Evolutionary conservation across 2,888 invertebrate species (phyloP).

Genomic region (Macaria liturata): DNA sequence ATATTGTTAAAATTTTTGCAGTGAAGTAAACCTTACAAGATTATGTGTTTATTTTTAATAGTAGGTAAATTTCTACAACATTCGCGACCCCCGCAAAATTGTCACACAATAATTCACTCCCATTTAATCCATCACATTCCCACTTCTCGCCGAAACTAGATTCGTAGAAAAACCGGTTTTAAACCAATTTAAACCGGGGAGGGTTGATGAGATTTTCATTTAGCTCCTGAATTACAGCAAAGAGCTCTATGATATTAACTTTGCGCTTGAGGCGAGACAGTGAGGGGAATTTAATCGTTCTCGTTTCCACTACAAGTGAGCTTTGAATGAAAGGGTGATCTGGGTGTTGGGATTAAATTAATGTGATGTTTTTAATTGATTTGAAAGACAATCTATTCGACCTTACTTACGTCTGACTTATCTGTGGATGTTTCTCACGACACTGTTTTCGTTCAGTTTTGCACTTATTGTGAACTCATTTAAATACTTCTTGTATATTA

Average conservation of each 20-base stretch:
- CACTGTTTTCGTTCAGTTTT: too few relatives aligned
- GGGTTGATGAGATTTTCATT: conserved; percentile 61
- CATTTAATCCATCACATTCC: conserved; percentile 8
- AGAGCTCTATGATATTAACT: conserved; percentile 46
- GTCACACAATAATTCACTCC: not conserved
- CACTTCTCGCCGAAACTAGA: conserved; percentile 17
- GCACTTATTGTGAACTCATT: too few relatives aligned
- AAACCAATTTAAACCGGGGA: conserved; percentile 40
- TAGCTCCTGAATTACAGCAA: conserved; percentile 50
- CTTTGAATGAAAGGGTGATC: not conserved
- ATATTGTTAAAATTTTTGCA: too few relatives aligned
- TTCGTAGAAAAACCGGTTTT: conserved; percentile 35
- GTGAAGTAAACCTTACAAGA: too few relatives aligned
- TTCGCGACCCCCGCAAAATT: not conserved
- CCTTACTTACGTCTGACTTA: too few relatives aligned
- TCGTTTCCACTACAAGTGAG: conserved; percentile 1
- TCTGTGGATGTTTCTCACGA: too few relatives aligned
- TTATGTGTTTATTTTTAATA: too few relatives aligned
- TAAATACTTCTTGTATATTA: too few relatives aligned
- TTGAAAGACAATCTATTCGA: too few relatives aligned
- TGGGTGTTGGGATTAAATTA: too few relatives aligned
- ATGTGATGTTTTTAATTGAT: too few relatives aligned
- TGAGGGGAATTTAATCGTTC: conserved; percentile 42
- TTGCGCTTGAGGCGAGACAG: conserved; percentile 35
- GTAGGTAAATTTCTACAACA: not conserved